Base-by-base conservation (phyloP, 2,113 vertebrate species). In the Corydoras maculifer region DNA sequence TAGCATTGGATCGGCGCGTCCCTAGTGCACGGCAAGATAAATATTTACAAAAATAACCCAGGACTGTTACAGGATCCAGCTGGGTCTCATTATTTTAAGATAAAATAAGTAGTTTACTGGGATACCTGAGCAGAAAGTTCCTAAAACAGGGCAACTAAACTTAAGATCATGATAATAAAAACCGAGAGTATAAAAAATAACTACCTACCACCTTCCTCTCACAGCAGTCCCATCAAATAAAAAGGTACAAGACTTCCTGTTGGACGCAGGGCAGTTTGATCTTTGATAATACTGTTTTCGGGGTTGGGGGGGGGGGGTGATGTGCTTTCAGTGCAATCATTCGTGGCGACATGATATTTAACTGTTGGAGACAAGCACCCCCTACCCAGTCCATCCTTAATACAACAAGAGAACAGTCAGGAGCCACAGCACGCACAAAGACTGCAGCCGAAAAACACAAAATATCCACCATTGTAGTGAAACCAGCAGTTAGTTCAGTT, bases 201-300 rank as follows among this genome's bases (percentile, higher is more conserved):
- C 81, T 82, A 81, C 78, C 61, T 72, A 79, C 82, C 76, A 76
- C 62, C 35, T 75, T 31, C 55, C 78, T 75, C 48, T 51, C 63
- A 77, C 78, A 78, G 72, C 64, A 71, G 35, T 69, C 15, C 79
- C 81, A 70, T 79, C 78, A 76, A 83, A 81, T 80, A 74, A 73
- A 61, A 57, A 32, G 32, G 58, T 70, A 58, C 65, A 51, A 58
- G 15, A 69, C 25, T 82, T 82, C 59, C 80, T 82, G 76, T 77
- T 81, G 74, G 70, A 48, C 57, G 75, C 54, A 76, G 75, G 75
- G 78, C 69, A 69, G 74, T 55, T 75, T 85, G 84, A 85, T 84
- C 84, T 84, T 83, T 83, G 76, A 87, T 89, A 90, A 90, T 90
- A 91, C 89, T 91, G 89, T 81, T 70, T 85, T 75, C 84, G 79